phyloP scores from a whole-genome alignment of 2,797 vertebrate species.

The Glyptemys insculpta region DNA sequence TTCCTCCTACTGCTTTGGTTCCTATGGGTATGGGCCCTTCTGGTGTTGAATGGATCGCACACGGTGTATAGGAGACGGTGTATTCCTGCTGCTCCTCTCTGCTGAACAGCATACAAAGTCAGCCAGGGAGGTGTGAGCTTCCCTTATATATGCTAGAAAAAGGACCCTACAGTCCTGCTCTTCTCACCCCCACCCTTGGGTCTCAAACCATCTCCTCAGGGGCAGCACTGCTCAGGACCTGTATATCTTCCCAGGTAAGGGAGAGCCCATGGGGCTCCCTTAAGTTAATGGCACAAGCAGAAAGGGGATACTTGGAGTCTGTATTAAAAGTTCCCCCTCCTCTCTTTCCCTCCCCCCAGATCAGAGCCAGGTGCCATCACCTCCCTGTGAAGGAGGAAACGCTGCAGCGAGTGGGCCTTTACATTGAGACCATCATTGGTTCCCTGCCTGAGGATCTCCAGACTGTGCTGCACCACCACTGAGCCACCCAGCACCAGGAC shows the following conservation, averaged over 20 bases:
- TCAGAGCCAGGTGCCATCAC: constrained; percentile 84
- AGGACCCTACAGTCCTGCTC: background rate
- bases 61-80: background rate
- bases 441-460: constrained; percentile 91
- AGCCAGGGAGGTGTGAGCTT: background rate
- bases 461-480: constrained; percentile 83
- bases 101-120: background rate
- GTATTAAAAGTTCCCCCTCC: background rate
- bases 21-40: background rate
- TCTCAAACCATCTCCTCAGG: background rate
- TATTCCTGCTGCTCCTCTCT: background rate
- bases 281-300: background rate
- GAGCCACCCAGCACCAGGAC: background rate
- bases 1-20: background rate
- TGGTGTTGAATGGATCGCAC: rapidly evolving
- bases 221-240: background rate
- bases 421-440: constrained; percentile 81
- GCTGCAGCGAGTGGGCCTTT: constrained; percentile 80
- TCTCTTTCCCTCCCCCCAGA: constrained; percentile 70
- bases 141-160: background rate
- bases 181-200: background rate
- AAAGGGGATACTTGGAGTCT: background rate
- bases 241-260: background rate
- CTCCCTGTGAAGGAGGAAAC: constrained; percentile 88
- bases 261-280: background rate